These are phyloP conservation scores for Dromaius novaehollandiae DNA, from an alignment of 2,113 vertebrate species.

Conservation along the genomic window DNA sequence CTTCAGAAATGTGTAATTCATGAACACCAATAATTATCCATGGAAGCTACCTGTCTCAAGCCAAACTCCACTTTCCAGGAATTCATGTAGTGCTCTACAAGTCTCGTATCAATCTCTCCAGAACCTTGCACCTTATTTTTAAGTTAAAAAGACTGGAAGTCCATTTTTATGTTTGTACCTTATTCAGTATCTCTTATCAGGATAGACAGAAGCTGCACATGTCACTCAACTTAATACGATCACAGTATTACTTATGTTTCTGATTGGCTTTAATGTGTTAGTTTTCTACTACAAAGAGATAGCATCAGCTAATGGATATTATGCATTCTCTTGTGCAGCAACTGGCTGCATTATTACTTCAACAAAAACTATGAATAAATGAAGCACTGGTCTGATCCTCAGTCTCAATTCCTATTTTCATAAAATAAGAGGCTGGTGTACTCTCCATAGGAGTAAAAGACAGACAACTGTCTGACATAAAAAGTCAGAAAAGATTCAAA, in stretches of 20 bases:
- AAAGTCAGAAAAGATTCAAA: not conserved
- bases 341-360: not conserved
- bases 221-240: not conserved
- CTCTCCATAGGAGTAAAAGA: not conserved
- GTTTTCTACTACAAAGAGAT: not conserved
- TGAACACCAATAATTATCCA: not conserved
- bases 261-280: not conserved
- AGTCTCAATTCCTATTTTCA: not conserved
- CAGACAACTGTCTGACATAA: not conserved
- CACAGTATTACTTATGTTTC: not conserved
- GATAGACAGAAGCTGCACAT: slow-evolving; percentile 23
- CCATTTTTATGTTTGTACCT: slow-evolving; percentile 58
- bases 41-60: not conserved
- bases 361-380: not conserved
- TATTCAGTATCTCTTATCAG: slow-evolving; percentile 27
- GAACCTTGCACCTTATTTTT: slow-evolving; percentile 58
- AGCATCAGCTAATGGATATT: not conserved
- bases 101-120: not conserved
- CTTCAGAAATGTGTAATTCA: not conserved
- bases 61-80: not conserved
- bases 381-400: not conserved
- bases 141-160: slow-evolving; percentile 33
- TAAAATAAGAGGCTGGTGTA: not conserved
- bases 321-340: not conserved
- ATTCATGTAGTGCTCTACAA: not conserved